Base-by-base conservation (phyloP, 2,888 invertebrate genomes). In the Dynastes hyllus region DNA sequence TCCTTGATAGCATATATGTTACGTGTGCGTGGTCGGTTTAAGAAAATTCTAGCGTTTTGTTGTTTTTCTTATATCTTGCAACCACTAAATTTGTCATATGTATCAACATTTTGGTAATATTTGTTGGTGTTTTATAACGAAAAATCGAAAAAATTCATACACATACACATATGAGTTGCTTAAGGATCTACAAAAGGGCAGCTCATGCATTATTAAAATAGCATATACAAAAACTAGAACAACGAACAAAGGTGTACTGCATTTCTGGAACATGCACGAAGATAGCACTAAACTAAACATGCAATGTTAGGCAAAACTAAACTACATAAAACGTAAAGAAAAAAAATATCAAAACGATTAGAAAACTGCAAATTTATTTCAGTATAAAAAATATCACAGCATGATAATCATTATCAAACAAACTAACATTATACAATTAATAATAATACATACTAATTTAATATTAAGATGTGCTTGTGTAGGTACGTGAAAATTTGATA, bases 341-440 rank as follows among this genome's bases (percentile, higher is more conserved):
- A 77, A 76, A 80, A 80, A 85, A 84, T 84, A 84, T 85, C 84
- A 86, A 84, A 82, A 82, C 81, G 78, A 77, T 51, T 81, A 82
- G 83, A 84, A 85, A 85, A 84, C 82, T 84, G 85, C 83, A 82
- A 82, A 85, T 86, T 87, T 86, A 86, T 86, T 86, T 84, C 80
- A 82, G 66, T 83, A 81, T 80, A 82, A 82, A 85, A 58, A 86
- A 87, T 87, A 87, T 87, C 87, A 87, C 86, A 87, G 86, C 84
- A 83, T 84, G 84, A 69, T 50, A 13, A 29, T 69, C 67, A 69
- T 75, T 61, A 75, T 75, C 73, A 63, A 63, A 78, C 67, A 50
- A 61, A 76, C 53, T 69, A 63, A 75, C 67, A 73, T 70, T 53
- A 77, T 67, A 70, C 61, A 70, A 70, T 53, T 63, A 67, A 58